Conservation (phyloP, 2,888 invertebrate species). For the Drosophila mayaguana region DNA sequence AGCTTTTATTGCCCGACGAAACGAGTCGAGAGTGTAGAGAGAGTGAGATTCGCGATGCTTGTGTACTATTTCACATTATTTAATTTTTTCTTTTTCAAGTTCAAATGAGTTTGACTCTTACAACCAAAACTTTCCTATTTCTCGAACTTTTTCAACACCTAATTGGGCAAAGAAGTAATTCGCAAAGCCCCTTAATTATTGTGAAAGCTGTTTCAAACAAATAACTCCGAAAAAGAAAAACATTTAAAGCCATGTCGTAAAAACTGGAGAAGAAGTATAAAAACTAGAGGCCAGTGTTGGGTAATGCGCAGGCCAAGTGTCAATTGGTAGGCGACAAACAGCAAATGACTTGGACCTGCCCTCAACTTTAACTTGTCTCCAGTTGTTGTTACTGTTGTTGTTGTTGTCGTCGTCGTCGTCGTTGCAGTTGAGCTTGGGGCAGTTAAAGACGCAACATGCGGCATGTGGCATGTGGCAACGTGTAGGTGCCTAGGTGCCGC, state of each 20-base stretch:
- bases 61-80: background rate
- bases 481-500: conserved; percentile 79
- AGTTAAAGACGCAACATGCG: conserved; percentile 42
- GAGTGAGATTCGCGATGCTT: background rate
- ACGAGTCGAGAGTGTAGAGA: background rate
- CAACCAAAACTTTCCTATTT: background rate
- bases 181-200: conserved; percentile 1
- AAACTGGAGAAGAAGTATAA: conserved; percentile 5
- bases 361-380: conserved; percentile 27
- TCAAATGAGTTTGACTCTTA: conserved; percentile 1
- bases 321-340: conserved; percentile 69
- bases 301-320: conserved; percentile 54
- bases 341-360: conserved; percentile 56
- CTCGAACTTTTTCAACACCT: conserved; percentile 2
- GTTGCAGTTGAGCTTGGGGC: conserved; percentile 34
- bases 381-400: conserved; percentile 9
- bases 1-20: background rate
- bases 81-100: background rate
- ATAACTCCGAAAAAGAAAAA: conserved; percentile 18
- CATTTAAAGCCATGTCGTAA: conserved; percentile 49
- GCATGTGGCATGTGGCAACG: conserved; percentile 42
- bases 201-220: conserved; percentile 11
- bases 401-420: background rate
- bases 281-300: conserved; percentile 46
- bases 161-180: conserved; percentile 10